Percentiles rank a stretch among this genome's conserved stretches.
phyloP scores from a whole-genome alignment of 2,797 vertebrate genomes.

The Taenioides sp. region DNA sequence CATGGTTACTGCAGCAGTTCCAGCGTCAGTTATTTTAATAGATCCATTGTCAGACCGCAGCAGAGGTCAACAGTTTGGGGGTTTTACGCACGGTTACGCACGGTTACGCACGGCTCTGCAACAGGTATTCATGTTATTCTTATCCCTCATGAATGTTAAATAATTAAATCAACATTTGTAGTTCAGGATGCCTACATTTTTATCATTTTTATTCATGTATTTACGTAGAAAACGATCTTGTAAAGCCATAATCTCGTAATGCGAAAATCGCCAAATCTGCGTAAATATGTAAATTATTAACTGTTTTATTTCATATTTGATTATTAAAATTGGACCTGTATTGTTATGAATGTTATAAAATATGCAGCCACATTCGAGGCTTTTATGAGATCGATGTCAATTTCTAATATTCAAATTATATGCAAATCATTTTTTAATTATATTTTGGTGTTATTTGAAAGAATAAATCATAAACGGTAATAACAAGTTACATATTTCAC shows the following conservation, averaged over 20 bases:
- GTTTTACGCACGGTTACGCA: conserved; percentile 6
- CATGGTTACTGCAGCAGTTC: neutral
- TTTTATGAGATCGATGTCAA: accelerated
- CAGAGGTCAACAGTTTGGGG: neutral
- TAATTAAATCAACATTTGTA: neutral
- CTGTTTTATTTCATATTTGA: neutral
- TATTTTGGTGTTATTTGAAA: accelerated
- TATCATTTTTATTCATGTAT: neutral
- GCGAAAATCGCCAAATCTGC: neutral
- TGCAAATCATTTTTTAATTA: conserved; percentile 47
- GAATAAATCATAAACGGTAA: neutral
- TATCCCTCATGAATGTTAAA: neutral
- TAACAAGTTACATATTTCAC: accelerated
- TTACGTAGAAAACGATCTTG: neutral
- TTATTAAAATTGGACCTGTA: neutral
- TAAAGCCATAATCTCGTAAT: neutral
- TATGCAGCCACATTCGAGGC: neutral
- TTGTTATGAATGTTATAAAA: neutral
- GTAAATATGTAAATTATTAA: neutral
- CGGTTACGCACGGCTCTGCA: neutral
- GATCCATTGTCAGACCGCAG: neutral
- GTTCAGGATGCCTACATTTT: neutral
- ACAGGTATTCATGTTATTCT: conserved; percentile 1
- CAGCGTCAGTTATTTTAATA: too few species aligned
- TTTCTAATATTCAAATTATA: conserved; percentile 47